These are phyloP conservation scores for Oscarella lobularis DNA, from an alignment of 37 sponge, comb jelly and placozoan species.

Conservation along the genomic window DNA sequence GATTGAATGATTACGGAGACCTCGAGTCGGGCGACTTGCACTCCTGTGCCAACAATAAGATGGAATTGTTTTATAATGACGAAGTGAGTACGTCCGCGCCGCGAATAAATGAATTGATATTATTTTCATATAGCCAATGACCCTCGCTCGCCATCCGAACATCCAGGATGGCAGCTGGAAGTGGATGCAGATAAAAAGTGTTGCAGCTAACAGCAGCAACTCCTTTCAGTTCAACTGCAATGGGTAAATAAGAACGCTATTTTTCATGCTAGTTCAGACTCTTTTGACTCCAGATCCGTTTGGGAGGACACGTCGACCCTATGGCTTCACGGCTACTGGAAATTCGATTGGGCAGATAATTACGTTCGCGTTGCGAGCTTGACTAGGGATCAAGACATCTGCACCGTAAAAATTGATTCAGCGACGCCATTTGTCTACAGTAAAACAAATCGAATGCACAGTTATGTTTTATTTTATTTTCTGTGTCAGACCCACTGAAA, in stretches of 20 bases:
- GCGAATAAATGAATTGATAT: too few species aligned
- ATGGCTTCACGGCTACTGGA: conserved; percentile 45
- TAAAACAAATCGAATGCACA: background rate
- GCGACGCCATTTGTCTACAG: conserved; percentile 20
- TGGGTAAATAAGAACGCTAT: background rate
- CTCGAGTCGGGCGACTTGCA: conserved; percentile 20
- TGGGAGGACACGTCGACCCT: conserved; percentile 31
- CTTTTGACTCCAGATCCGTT: conserved; percentile 5
- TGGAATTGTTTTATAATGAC: conserved; percentile 17
- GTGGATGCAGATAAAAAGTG: conserved; percentile 18
- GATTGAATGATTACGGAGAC: conserved; percentile 21
- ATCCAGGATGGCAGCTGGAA: conserved; percentile 15
- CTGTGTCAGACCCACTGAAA: background rate
- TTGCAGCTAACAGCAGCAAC: background rate
- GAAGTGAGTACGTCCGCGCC: conserved; percentile 11
- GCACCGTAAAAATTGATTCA: conserved; percentile 8
- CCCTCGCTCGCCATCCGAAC: conserved; percentile 30
- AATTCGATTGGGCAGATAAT: conserved; percentile 36
- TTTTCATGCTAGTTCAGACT: background rate
- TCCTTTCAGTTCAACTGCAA: background rate
- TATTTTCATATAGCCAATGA: conserved; percentile 11
- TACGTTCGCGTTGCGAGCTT: conserved; percentile 24
- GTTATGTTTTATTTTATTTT: background rate
- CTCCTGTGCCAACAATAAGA: conserved; percentile 30
- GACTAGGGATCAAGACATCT: background rate